Percentiles rank a stretch among this genome's conserved stretches.
phyloP scores from a whole-genome alignment of 1,140 invertebrate genomes.

The Galleria mellonella region DNA sequence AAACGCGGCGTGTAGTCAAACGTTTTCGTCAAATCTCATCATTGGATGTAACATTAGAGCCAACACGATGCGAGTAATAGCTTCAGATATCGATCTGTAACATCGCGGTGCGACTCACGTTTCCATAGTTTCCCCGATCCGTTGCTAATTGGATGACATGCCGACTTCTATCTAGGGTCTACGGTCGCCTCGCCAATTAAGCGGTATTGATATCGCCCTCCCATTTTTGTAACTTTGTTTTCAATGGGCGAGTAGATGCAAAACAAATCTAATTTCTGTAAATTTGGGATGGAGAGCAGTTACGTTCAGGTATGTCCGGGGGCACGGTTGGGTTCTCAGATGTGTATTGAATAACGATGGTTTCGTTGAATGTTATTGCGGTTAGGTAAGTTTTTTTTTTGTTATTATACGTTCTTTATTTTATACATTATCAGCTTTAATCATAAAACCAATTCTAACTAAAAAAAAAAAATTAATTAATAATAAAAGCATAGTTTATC shows the following conservation, averaged over 20 bases:
- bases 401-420: too few species aligned
- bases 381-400: too few species aligned
- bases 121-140: slow-evolving; percentile 8
- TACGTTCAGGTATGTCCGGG: too few species aligned
- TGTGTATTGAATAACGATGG: too few species aligned
- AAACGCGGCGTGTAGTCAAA: too few species aligned
- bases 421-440: too few species aligned
- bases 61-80: neutral
- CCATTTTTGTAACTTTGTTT: slow-evolving; percentile 14
- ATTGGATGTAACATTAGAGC: slow-evolving; percentile 6
- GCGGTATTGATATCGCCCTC: slow-evolving; percentile 22
- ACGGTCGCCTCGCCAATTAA: slow-evolving; percentile 20
- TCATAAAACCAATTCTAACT: too few species aligned
- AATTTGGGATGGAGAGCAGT: too few species aligned
- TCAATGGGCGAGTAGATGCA: slow-evolving; percentile 3
- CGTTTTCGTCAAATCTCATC: neutral
- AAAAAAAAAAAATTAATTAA: too few species aligned
- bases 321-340: too few species aligned
- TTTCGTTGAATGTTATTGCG: too few species aligned
- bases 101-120: slow-evolving; percentile 5
- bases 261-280: slow-evolving; percentile 5
- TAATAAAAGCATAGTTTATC: too few species aligned
- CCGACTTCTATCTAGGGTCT: neutral
- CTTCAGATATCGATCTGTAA: neutral
- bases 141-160: slow-evolving; percentile 29